Base-by-base conservation (phyloP, 2,888 invertebrate species). In the Frankliniella intonsa region DNA sequence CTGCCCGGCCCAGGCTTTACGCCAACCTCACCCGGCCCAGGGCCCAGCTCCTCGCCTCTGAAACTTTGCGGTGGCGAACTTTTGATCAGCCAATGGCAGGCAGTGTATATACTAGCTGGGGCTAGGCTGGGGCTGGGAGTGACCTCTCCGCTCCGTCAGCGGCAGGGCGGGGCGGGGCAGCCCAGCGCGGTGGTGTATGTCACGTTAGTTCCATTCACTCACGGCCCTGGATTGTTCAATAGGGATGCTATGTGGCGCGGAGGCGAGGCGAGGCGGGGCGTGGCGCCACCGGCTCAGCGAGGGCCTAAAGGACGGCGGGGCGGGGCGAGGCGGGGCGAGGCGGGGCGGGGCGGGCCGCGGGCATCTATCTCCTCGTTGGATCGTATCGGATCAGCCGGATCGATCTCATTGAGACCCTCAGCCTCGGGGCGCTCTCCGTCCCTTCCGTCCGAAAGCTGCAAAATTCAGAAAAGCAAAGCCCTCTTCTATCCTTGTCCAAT, bases 401-500 rank as follows among this genome's bases (percentile, higher is more conserved):
- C 38, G 38, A 38, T 38, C 38, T 38, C 38, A 38, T 38, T 38
- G 38, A 38, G 38, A 5, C 38, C 38, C 38, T 38, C 38, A 38
- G 38, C 38, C 38, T 38, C 38, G 5, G 38, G 38, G 38, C 38
- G 62, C 62, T 17, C 1, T 3, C n/a, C 62, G 14, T 14, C n/a
- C 17, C 62, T 62, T n/a, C 19, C 62, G n/a, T 55, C 55, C 14
- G 17, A 55, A 55, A 55, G 55, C 55, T 55, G 55, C 55, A 62
- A 62, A 62, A 62, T 62, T 62, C 62, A 62, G 62, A 62, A 62
- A 62, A 62, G 62, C 62, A 62, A 62, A 62, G 62, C 62, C 62
- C 62, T 62, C 62, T 62, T n/a, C 62, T 62, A 62, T 62, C 62
- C 62, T 12, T 17, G 38, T 38, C 38, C 38, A 38, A 38, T 38